phyloP scores from a whole-genome alignment of 2,888 invertebrate genomes.

The Rhimphoctona megacephalus region DNA sequence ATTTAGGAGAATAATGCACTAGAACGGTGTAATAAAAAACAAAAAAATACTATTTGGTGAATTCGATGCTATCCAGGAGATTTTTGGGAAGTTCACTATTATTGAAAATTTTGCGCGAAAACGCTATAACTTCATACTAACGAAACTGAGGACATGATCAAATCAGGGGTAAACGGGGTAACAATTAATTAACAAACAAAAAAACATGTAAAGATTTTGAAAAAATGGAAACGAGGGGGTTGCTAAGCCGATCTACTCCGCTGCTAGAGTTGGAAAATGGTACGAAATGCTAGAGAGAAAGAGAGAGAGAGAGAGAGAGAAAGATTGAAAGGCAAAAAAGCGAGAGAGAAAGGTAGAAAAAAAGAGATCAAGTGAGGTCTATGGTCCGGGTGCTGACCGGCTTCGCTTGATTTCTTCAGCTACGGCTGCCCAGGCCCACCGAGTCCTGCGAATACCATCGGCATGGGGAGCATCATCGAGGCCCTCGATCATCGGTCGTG shows the following conservation, averaged over 20 bases:
- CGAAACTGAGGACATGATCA: not conserved
- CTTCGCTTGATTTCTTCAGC: constrained; percentile 75
- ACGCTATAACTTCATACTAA: not conserved
- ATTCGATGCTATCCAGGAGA: not conserved
- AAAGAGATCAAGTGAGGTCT: constrained; percentile 78
- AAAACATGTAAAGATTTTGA: constrained; percentile 35
- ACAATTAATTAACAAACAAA: constrained; percentile 5
- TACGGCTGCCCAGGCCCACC: constrained; percentile 84
- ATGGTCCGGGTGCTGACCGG: constrained; percentile 77
- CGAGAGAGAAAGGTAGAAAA: constrained; percentile 35
- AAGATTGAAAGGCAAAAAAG: constrained; percentile 35
- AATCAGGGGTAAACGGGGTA: not conserved
- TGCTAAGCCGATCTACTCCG: constrained; percentile 83
- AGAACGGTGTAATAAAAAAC: not conserved
- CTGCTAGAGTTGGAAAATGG: constrained; percentile 76
- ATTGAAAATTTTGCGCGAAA: not conserved
- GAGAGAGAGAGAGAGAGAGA: constrained; percentile 54
- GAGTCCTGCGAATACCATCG: constrained; percentile 82
- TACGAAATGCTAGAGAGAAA: constrained; percentile 63
- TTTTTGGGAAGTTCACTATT: not conserved
- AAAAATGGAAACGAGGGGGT: constrained; percentile 62
- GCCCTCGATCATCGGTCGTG: constrained; percentile 91
- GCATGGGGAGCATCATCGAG: constrained; percentile 85
- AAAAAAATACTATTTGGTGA: not conserved
- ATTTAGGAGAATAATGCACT: constrained; percentile 1